Base-by-base conservation (phyloP, 1,140 invertebrate species). In the Pygmarrhopalites habei region DNA sequence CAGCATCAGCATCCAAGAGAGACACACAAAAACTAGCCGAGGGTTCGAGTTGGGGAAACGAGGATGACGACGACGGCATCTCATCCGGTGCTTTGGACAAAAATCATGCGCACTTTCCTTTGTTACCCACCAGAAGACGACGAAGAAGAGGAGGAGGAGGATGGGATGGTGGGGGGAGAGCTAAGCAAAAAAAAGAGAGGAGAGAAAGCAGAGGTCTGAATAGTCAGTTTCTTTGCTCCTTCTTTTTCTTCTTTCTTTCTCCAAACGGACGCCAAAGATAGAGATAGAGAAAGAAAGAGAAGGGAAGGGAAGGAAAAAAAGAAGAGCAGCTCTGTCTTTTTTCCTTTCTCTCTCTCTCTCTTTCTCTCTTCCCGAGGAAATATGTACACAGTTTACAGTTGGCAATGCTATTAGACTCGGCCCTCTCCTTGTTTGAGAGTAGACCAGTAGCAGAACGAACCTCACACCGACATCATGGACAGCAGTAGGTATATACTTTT, bases 91-190 rank as follows among this genome's bases (percentile, higher is more conserved):
- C n/a, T n/a, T n/a, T 35, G 32, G 35, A 44, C 23, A 26, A 21
- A 58, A 43, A 43, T 58, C 57, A 58, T 58, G 35, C 35, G 35
- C 57, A 58, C 39, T 58, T 58, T 43, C 41, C 35, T 58, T 44
- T 39, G 32, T 7, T 15, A n/a, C n/a, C n/a, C n/a, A n/a, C 7
- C 12, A 53, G 23, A 25, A 28, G 29, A 28, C 5, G 17, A 53
- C 5, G 51, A 53, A 53, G 21, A 39, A 43, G 43, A 51, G n/a
- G 30, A 60, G 23, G 46, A 52, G 46, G 21, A 30, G 41, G 47
- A 49, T 32, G 47, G 52, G 35, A n/a, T 26, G 52, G 19, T 19
- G 26, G 58, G 28, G 23, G 44, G 32, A 25, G 46, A 14, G 19
- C 17, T 19, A 43, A 30, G 21, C 7, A 30, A 30, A 28, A n/a